phyloP scores from a whole-genome alignment of 2,797 vertebrate genomes.

The Oceanodroma leucorhoa region DNA sequence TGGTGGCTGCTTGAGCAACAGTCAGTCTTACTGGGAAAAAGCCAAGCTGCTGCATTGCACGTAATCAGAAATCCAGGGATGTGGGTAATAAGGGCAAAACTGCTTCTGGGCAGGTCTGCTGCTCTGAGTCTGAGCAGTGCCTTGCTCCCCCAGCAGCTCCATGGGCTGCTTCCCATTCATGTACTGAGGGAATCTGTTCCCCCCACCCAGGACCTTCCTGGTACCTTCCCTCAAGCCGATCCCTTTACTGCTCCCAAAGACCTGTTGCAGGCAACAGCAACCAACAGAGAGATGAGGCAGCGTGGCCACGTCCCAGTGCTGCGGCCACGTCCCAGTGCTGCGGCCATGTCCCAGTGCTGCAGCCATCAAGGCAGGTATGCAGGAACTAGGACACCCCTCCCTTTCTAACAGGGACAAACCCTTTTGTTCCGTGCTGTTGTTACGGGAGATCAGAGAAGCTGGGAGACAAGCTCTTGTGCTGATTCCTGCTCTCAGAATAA shows the following conservation, averaged over 20 bases:
- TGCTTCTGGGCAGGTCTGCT: neutral
- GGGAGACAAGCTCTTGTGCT: neutral
- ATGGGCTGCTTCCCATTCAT: neutral
- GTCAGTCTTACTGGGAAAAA: neutral
- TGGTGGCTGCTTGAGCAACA: neutral
- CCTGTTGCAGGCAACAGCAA: neutral
- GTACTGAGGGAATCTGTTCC: rapidly evolving
- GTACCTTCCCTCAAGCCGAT: neutral
- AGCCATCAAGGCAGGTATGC: neutral
- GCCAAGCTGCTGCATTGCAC: neutral
- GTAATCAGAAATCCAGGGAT: rapidly evolving
- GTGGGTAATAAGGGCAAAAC: neutral
- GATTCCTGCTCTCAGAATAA: neutral
- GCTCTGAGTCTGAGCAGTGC: neutral
- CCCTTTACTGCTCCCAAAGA: neutral
- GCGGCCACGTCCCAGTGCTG: neutral
- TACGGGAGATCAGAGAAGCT: neutral
- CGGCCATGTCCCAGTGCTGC: neutral
- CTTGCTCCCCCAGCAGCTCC: neutral
- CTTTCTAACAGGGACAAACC: neutral
- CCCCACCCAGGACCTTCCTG: neutral
- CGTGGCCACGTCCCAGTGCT: rapidly evolving
- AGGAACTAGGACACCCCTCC: neutral
- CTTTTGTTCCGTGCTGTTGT: neutral
- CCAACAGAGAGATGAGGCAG: rapidly evolving